Base-by-base conservation (phyloP, 2,888 invertebrate species). In the Hirudinaria manillensis region DNA sequence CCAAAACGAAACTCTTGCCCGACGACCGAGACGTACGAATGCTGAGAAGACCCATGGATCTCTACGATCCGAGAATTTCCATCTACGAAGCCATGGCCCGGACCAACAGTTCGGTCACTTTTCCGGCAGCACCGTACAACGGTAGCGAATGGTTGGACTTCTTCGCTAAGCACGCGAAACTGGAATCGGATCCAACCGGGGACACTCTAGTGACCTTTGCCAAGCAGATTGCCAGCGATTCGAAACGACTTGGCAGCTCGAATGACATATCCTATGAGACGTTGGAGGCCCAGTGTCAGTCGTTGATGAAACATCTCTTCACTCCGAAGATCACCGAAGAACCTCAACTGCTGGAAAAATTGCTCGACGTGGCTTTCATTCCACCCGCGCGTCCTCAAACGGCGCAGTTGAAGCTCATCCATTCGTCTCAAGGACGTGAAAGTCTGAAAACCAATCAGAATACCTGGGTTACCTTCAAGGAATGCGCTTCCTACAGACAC, bases 101-200 rank as follows among this genome's bases (percentile, higher is more conserved):
- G n/a, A 24, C 53, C 16, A 65, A 45, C 38, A 56, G 55, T 4
- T 70, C 51, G 13, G 66, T 70, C 24, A 55, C 74, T 24, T 80
- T 79, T 67, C 80, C 80, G 19, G 80, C 80, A n/a, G 2, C 72
- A 13, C 80, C 80, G 13, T 80, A 78, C 71, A 70, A 75, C 56
- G 77, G 76, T 29, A 78, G 74, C 74, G 77, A 78, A 10, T 80
- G 80, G 80, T 75, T 79, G 56, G 76, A 79, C n/a, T 80, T 80
- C 72, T 65, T 80, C 72, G 24, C 10, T 24, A 56, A 75, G 38
- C 21, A 73, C 27, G 77, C 78, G 16, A 79, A 80, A 27, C 73
- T 80, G 38, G 76, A 78, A 72, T 73, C 76, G 29, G 77, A 76
- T 16, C 77, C 79, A 29, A 75, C 74, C 29, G 74, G 55, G 16